Evolutionary conservation across 2,113 vertebrate genomes (phyloP).

Genomic region (Bubo scandiacus): DNA sequence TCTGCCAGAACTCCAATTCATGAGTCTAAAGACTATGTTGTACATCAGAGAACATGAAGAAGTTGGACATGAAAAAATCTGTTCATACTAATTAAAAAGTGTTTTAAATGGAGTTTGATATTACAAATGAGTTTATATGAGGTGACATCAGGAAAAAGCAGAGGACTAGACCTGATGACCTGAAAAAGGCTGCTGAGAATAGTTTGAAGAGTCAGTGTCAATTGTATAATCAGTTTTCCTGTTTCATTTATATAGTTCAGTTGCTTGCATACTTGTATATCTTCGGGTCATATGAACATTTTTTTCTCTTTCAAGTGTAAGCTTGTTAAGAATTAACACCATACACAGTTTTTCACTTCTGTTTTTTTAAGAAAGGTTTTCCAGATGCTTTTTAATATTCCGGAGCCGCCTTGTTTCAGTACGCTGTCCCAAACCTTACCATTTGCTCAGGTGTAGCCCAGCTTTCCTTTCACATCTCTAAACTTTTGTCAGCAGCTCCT

Average conservation of each 20-base stretch:
- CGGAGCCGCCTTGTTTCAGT: background rate
- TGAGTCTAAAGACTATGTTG: background rate
- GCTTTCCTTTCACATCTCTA: background rate
- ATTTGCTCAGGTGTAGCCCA: background rate
- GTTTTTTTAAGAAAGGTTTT: background rate
- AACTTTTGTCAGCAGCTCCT: background rate
- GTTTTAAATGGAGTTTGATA: background rate
- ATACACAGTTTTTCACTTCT: background rate
- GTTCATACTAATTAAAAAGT: background rate
- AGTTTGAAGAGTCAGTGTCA: background rate
- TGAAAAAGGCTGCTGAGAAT: background rate
- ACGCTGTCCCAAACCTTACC: background rate
- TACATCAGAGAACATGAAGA: too few relatives aligned
- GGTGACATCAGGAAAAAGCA: background rate
- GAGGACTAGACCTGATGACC: background rate
- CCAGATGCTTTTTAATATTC: background rate
- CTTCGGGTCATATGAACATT: background rate
- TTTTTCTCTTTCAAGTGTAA: background rate
- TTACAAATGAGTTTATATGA: background rate
- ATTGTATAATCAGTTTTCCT: background rate
- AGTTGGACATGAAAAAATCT: background rate
- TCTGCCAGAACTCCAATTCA: background rate
- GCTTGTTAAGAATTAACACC: background rate
- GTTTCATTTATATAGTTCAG: background rate
- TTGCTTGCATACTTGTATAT: background rate